A percentile compares a stretch with the other conserved stretches of the same genome.
These are phyloP conservation scores for Ptilorrhoa leucosticta DNA, from an alignment of 2,113 vertebrate species.

Conservation along the genomic window DNA sequence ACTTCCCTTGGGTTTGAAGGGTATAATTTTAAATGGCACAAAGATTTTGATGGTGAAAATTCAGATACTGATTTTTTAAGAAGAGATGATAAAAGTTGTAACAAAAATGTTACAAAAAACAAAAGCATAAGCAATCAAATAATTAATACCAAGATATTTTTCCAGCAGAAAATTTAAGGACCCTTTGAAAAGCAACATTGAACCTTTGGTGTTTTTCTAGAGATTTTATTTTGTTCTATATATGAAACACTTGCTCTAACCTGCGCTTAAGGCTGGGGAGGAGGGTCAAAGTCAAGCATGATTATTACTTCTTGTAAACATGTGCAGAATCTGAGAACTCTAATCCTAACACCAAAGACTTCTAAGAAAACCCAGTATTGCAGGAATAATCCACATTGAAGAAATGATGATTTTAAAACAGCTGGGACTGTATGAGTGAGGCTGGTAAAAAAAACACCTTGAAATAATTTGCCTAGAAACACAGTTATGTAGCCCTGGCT, in stretches of 20 bases:
- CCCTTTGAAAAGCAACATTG: background rate
- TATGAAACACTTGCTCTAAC: background rate
- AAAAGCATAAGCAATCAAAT: background rate
- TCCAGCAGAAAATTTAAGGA: background rate
- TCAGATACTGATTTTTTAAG: background rate
- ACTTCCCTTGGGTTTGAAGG: background rate
- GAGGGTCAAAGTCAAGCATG: background rate
- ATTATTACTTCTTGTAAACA: background rate
- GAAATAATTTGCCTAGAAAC: background rate
- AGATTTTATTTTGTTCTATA: background rate
- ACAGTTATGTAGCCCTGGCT: accelerated
- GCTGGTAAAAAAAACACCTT: background rate
- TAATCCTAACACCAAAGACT: background rate
- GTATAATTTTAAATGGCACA: background rate
- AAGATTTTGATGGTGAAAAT: background rate
- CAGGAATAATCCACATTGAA: background rate
- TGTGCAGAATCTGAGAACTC: background rate
- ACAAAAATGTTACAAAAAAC: background rate
- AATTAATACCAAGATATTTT: background rate
- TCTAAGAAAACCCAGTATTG: background rate
- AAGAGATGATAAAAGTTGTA: background rate
- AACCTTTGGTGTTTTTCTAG: background rate
- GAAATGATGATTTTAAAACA: background rate
- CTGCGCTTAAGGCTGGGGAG: background rate
- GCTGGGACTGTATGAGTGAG: background rate